A percentile compares a stretch with the other conserved stretches of the same genome.
Evolutionary conservation across 2,797 vertebrate species (phyloP).

Genomic region (Chelon labrosus): DNA sequence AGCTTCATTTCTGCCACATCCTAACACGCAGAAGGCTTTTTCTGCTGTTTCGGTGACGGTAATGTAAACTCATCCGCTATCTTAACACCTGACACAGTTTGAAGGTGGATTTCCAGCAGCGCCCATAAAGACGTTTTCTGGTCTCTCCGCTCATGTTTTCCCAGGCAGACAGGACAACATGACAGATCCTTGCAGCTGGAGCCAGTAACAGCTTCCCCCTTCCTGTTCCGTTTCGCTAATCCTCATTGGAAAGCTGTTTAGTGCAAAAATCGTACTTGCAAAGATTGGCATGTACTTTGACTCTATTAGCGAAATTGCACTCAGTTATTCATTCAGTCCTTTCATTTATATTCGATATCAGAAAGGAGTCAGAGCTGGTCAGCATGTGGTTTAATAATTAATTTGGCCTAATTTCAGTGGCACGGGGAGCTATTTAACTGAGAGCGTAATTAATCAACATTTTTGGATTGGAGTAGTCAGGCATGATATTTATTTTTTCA

Average conservation of each 20-base stretch:
- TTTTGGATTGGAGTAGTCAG: conserved; percentile 48
- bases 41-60: background rate
- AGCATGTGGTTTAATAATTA: conserved; percentile 57
- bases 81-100: too few relatives aligned
- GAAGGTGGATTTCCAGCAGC: background rate
- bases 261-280: conserved; percentile 19
- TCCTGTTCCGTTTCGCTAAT: conserved; percentile 5
- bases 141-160: background rate
- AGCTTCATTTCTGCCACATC: too few relatives aligned
- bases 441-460: conserved; percentile 63
- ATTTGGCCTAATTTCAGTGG: conserved; percentile 47
- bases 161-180: conserved; percentile 8
- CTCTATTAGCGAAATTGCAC: conserved; percentile 31
- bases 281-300: conserved; percentile 48
- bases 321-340: conserved; percentile 43
- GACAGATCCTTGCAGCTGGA: conserved; percentile 10
- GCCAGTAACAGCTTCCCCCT: conserved; percentile 1
- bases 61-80: background rate
- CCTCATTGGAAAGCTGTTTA: conserved; percentile 16
- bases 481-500: conserved; percentile 24
- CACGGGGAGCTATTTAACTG: conserved; percentile 33
- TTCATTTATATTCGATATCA: conserved; percentile 65
- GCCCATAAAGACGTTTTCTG: background rate
- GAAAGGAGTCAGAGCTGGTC: conserved; percentile 44
- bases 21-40: background rate